Base-by-base conservation (phyloP, 1,140 invertebrate species). In the Achatina immaculata region DNA sequence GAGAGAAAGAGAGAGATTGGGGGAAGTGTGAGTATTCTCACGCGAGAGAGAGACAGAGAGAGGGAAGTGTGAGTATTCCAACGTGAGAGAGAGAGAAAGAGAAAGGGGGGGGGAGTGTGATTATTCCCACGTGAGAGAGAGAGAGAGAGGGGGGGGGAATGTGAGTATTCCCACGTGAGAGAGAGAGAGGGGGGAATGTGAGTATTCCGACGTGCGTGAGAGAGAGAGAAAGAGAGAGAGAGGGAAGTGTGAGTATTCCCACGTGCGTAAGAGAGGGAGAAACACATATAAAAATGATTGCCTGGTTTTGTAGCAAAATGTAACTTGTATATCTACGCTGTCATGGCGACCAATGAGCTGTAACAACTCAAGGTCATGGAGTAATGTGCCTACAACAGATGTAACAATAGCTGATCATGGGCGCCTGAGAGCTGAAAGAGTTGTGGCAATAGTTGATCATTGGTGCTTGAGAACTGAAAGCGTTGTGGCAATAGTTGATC, bases 141-240 rank as follows among this genome's bases (percentile, higher is more conserved):
- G 43, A 45, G 65, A 42, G 78, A 42, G 69, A 42, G 34, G 43
- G 68, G 65, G 40, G 55, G 68, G 45, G 66, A 62, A 45, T 69
- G 79, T 69, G 45, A 80, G 79, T 55, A 9, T 28, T n/a, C 42
- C 45, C 42, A 51, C 58, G 79, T 69, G 79, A 40, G 69, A 28
- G 51, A 58, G 58, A 65, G 34, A 31, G 75, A 65, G 45, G 55
- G 45, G 45, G 45, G 24, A 51, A 51, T 48, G 11, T 58, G 34
- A 45, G n/a, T 45, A 51, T 38, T 36, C 28, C 31, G 69, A 72
- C 9, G 11, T 24, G 40, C 51, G 31, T 36, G 58, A 62, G 42
- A n/a, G n/a, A 38, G 74, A 42, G 19, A 21, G 48, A 24, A 28
- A 7, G 16, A 34, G n/a, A 58, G 45, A 11, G 19, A 21, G 74